Percentiles rank a stretch among this genome's conserved stretches.
These are phyloP conservation scores for Ochlodes sylvanus DNA, from an alignment of 2,888 invertebrate species.

Conservation along the genomic window DNA sequence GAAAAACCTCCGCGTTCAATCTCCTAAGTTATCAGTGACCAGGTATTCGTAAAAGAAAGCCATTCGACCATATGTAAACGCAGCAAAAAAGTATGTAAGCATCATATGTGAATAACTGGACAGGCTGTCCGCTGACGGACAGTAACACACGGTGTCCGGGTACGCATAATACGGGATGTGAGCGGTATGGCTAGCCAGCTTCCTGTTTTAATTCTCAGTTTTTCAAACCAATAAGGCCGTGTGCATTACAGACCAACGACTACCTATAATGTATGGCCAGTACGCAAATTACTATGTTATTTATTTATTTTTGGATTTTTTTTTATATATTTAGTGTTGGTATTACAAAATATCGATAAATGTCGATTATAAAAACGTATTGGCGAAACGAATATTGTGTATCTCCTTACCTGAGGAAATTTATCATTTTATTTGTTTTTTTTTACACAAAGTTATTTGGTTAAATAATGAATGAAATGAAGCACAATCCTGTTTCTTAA, in stretches of 20 bases:
- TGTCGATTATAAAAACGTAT: too few species aligned
- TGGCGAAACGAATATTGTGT: too few species aligned
- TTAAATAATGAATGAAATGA: too few species aligned
- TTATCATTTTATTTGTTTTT: too few species aligned
- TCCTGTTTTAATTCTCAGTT: constrained; percentile 71
- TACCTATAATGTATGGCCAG: constrained; percentile 3
- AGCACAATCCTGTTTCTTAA: not conserved
- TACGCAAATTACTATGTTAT: not conserved
- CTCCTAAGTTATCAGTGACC: constrained; percentile 37
- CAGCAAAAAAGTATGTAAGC: constrained; percentile 56
- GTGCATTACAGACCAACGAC: constrained; percentile 46
- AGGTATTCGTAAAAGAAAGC: constrained; percentile 40
- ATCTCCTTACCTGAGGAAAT: too few species aligned
- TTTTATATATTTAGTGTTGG: too few species aligned
- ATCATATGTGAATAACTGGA: constrained; percentile 65
- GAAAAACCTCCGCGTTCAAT: constrained; percentile 27
- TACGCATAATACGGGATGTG: constrained; percentile 61
- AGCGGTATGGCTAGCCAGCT: constrained; percentile 65
- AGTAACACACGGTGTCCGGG: constrained; percentile 70
- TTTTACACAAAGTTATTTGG: too few species aligned
- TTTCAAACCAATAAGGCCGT: constrained; percentile 63
- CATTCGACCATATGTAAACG: constrained; percentile 47
- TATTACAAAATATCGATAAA: too few species aligned
- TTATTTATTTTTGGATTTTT: not conserved
- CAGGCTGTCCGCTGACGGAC: constrained; percentile 61